Evolutionary conservation across 1,140 invertebrate genomes (phyloP).

Genomic region (Megalonaias nervosa): DNA sequence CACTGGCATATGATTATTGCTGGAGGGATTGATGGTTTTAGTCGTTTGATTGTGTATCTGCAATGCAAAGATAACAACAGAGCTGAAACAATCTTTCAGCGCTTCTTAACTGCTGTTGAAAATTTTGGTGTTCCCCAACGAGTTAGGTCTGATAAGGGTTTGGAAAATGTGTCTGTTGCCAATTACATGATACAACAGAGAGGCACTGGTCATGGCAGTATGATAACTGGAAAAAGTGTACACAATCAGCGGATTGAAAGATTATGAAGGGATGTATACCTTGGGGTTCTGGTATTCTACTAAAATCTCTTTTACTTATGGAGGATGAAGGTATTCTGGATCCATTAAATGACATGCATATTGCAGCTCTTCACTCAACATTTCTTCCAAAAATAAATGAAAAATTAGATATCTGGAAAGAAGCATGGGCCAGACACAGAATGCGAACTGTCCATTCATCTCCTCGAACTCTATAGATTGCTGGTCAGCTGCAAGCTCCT

Average conservation of each 20-base stretch:
- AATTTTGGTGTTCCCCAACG: neutral
- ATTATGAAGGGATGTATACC: conserved; percentile 23
- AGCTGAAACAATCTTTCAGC: conserved; percentile 7
- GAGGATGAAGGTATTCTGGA: conserved; percentile 35
- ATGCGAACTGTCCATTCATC: conserved; percentile 38
- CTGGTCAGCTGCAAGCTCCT: conserved; percentile 13
- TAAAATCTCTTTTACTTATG: conserved; percentile 29
- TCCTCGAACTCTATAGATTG: conserved; percentile 16
- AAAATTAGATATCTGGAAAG: conserved; percentile 27
- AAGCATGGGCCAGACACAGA: conserved; percentile 36
- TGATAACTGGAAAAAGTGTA: conserved; percentile 2
- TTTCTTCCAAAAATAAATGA: conserved; percentile 33
- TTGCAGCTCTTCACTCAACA: conserved; percentile 21
- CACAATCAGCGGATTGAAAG: conserved; percentile 14
- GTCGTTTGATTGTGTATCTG: conserved; percentile 11
- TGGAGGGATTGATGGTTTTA: conserved; percentile 17
- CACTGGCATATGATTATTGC: conserved; percentile 16
- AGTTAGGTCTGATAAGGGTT: conserved; percentile 16
- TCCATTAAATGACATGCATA: conserved; percentile 23
- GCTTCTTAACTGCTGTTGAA: conserved; percentile 1
- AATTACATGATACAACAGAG: conserved; percentile 1
- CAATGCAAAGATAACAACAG: conserved; percentile 7
- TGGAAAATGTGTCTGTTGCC: conserved; percentile 14
- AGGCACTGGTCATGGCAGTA: neutral
- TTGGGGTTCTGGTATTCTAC: conserved; percentile 8